These are phyloP conservation scores for Motacilla alba DNA, from an alignment of 2,113 vertebrate species.

Conservation along the genomic window DNA sequence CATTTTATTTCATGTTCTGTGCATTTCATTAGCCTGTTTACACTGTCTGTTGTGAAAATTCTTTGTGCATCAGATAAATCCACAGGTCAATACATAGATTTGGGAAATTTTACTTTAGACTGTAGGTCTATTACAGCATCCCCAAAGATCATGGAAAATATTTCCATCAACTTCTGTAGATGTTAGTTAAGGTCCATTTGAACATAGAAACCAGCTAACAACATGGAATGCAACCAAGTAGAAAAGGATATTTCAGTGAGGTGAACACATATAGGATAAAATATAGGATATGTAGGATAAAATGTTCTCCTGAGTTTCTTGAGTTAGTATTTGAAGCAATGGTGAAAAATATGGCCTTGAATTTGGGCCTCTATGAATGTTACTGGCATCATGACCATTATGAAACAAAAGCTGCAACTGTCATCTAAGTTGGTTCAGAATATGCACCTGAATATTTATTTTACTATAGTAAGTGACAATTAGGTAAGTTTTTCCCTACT, in stretches of 20 bases:
- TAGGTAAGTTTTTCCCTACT: conserved; percentile 91
- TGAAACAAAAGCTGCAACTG: conserved; percentile 93
- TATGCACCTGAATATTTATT: conserved; percentile 93
- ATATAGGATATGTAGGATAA: not conserved
- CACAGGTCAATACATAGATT: not conserved
- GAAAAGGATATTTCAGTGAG: not conserved
- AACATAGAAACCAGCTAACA: not conserved
- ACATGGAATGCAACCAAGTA: not conserved
- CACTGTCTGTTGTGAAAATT: not conserved
- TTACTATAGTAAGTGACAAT: conserved; percentile 78
- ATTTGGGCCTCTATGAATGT: conserved; percentile 83
- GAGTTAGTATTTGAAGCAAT: conserved; percentile 82
- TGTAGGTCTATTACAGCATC: not conserved
- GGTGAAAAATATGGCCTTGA: conserved; percentile 79
- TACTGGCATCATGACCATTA: conserved; percentile 95
- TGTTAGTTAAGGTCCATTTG: not conserved
- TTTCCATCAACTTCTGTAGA: not conserved
- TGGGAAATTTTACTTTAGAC: not conserved
- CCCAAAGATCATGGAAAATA: not conserved
- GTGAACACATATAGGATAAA: not conserved
- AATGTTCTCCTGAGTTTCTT: not conserved
- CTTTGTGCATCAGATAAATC: not conserved
- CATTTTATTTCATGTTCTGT: conserved; percentile 4
- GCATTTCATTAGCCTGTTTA: not conserved
- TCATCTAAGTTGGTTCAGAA: conserved; percentile 99